Evolutionary conservation across 1,140 invertebrate genomes (phyloP).

Genomic region (Planococcus citri): DNA sequence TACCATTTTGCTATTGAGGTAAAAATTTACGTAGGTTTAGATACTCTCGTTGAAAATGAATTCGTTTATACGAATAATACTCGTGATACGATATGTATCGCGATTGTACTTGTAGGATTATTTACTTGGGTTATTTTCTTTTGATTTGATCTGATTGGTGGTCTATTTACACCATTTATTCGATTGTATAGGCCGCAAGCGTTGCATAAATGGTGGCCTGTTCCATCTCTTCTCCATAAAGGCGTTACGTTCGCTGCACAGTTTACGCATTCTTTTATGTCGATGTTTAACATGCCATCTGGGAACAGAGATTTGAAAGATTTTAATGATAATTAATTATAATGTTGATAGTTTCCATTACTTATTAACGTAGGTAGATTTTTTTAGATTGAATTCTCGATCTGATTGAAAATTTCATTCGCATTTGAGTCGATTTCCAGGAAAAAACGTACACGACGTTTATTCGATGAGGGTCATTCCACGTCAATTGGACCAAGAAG

Average conservation of each 20-base stretch:
- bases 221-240: conserved; percentile 75
- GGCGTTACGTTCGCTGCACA: conserved; percentile 74
- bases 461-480: too few relatives aligned
- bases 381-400: background rate
- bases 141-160: conserved; percentile 41
- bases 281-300: conserved; percentile 31
- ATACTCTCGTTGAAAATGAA: background rate
- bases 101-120: background rate
- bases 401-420: too few relatives aligned
- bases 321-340: background rate
- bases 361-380: background rate
- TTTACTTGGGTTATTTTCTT: conserved; percentile 32
- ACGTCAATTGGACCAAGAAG: too few relatives aligned
- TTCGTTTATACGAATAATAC: too few relatives aligned
- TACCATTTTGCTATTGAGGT: conserved; percentile 42
- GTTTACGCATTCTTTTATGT: conserved; percentile 75
- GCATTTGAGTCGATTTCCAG: too few relatives aligned
- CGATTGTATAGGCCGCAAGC: conserved; percentile 73
- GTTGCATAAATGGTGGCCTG: conserved; percentile 81
- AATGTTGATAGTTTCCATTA: background rate
- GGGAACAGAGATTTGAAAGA: conserved; percentile 10
- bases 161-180: conserved; percentile 75
- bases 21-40: background rate
- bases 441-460: too few relatives aligned
- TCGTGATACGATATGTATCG: too few relatives aligned